These are phyloP conservation scores for Streptopelia turtur DNA, from an alignment of 2,797 vertebrate species.

Conservation along the genomic window DNA sequence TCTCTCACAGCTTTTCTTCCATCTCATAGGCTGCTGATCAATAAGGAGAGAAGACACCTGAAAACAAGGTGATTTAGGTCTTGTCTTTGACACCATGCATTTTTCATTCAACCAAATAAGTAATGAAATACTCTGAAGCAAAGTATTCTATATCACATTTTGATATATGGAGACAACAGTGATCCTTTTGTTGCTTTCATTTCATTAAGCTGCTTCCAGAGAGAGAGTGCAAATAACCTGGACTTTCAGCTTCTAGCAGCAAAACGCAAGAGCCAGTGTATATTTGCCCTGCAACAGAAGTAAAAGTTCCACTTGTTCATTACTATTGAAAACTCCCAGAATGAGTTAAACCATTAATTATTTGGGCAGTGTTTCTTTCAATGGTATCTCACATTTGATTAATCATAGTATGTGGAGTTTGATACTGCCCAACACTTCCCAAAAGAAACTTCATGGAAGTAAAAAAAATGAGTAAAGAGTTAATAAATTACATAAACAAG, in stretches of 20 bases:
- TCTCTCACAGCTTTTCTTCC: neutral
- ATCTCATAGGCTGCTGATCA: neutral
- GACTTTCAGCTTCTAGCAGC: neutral
- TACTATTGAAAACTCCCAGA: slow-evolving; percentile 72
- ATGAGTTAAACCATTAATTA: slow-evolving; percentile 77
- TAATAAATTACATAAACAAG: neutral
- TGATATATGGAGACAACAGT: neutral
- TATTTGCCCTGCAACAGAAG: neutral
- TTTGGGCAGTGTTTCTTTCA: slow-evolving; percentile 60
- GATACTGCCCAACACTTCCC: neutral
- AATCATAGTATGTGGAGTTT: slow-evolving; percentile 56
- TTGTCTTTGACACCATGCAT: neutral
- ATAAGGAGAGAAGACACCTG: neutral
- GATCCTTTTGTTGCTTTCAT: neutral
- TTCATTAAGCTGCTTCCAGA: neutral
- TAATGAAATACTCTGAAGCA: slow-evolving; percentile 28
- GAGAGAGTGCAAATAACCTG: neutral
- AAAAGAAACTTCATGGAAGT: neutral
- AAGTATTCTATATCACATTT: neutral
- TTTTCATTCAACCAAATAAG: slow-evolving; percentile 34
- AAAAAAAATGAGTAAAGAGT: neutral
- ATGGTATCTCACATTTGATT: slow-evolving; percentile 50
- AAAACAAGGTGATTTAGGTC: slow-evolving; percentile 19
- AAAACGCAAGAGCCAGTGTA: neutral
- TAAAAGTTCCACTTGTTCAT: slow-evolving; percentile 64